These are phyloP conservation scores for Aleadryas rufinucha DNA, from an alignment of 2,113 vertebrate genomes.

Conservation along the genomic window DNA sequence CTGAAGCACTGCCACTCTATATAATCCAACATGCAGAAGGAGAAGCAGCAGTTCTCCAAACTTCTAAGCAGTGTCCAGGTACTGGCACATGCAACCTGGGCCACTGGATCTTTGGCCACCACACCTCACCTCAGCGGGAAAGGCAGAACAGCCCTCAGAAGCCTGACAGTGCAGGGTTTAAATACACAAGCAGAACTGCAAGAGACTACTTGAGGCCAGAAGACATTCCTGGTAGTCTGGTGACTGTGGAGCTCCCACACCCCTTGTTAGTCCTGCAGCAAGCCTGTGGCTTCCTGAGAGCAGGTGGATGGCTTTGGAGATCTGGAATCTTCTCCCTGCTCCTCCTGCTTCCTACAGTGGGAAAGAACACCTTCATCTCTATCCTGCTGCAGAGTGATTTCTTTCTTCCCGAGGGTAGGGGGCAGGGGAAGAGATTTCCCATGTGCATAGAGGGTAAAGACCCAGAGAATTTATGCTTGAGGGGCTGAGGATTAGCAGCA, in stretches of 20 bases:
- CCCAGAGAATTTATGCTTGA: background rate
- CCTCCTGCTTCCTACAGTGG: background rate
- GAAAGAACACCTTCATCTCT: background rate
- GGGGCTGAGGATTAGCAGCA: background rate
- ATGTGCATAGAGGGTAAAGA: background rate
- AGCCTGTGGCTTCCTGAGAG: background rate
- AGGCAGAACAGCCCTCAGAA: background rate
- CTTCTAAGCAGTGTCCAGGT: background rate
- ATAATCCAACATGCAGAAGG: background rate
- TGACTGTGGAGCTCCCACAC: background rate
- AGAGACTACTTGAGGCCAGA: background rate
- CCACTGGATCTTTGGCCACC: background rate
- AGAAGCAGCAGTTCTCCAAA: background rate
- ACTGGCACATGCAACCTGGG: background rate
- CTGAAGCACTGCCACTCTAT: background rate
- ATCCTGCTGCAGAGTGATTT: background rate
- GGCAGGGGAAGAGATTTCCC: background rate
- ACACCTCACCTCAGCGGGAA: background rate
- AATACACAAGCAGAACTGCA: background rate
- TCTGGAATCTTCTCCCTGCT: background rate
- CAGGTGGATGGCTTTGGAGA: background rate
- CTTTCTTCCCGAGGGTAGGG: background rate
- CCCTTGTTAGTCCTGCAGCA: background rate
- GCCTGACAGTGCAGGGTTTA: background rate
- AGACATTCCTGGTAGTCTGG: background rate